phyloP scores from a whole-genome alignment of 2,888 invertebrate genomes.

The Heliconius aoede region DNA sequence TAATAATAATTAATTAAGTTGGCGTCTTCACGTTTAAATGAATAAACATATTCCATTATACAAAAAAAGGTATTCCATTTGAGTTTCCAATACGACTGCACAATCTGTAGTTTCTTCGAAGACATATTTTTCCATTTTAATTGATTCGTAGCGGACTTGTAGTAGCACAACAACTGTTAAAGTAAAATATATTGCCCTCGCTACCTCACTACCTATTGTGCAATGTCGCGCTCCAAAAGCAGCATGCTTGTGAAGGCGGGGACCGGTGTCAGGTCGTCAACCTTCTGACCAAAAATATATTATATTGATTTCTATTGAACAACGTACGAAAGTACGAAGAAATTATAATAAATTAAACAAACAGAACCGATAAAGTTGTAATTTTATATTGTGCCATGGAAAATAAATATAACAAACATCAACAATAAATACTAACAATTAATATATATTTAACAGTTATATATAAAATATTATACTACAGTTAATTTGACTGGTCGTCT shows the following conservation, averaged over 20 bases:
- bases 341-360: not conserved
- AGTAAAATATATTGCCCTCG: slow-evolving; percentile 50
- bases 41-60: no score
- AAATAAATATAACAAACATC: not conserved
- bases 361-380: not conserved
- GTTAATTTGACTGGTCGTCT: no score
- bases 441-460: not conserved
- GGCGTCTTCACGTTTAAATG: no score
- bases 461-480: not conserved
- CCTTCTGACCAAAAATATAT: slow-evolving; percentile 60
- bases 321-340: not conserved
- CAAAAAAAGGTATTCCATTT: not conserved
- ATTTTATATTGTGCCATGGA: not conserved
- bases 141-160: not conserved
- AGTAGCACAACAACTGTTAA: not conserved
- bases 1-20: no score
- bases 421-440: not conserved
- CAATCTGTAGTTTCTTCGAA: not conserved
- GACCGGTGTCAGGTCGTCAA: slow-evolving; percentile 67
- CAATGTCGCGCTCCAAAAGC: slow-evolving; percentile 77
- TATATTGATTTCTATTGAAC: slow-evolving; percentile 22
- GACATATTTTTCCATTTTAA: not conserved
- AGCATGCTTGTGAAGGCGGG: slow-evolving; percentile 66
- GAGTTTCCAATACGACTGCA: not conserved
- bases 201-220: slow-evolving; percentile 59